Percentiles rank a stretch among this genome's conserved stretches.
Evolutionary conservation across 2,113 vertebrate species (phyloP).

Genomic region (Daboia siamensis): DNA sequence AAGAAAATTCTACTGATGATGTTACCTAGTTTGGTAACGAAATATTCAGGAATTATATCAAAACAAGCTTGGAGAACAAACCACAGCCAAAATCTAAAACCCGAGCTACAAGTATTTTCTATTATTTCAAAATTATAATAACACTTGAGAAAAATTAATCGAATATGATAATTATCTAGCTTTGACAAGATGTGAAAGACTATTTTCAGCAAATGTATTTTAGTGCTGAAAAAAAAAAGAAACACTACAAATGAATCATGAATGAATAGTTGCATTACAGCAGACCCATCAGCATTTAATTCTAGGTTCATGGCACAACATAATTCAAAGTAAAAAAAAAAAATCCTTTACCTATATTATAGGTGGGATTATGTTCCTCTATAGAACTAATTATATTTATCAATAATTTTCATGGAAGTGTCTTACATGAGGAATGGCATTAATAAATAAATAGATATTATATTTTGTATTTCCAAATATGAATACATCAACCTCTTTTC

Average conservation of each 20-base stretch:
- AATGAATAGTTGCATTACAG: neutral
- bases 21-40: too few relatives aligned
- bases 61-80: too few relatives aligned
- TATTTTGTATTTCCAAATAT: neutral
- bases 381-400: slow-evolving; percentile 9
- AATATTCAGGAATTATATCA: too few relatives aligned
- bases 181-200: slow-evolving; percentile 24
- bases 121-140: slow-evolving; percentile 1
- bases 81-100: too few relatives aligned
- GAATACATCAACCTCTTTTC: neutral
- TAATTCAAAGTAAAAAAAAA: neutral
- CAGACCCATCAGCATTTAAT: neutral
- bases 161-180: neutral
- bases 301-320: slow-evolving; percentile 7
- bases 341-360: slow-evolving; percentile 11
- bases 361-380: neutral
- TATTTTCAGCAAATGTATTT: slow-evolving; percentile 10
- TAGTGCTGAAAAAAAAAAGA: slow-evolving; percentile 3
- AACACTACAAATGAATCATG: slow-evolving; percentile 10
- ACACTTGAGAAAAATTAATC: slow-evolving; percentile 32
- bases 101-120: too few relatives aligned
- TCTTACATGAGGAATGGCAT: neutral
- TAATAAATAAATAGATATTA: neutral
- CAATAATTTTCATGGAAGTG: neutral
- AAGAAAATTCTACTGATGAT: too few relatives aligned